A percentile compares a stretch with the other conserved stretches of the same genome.
Evolutionary conservation across 2,797 vertebrate species (phyloP).

Genomic region (Crax fasciolata): DNA sequence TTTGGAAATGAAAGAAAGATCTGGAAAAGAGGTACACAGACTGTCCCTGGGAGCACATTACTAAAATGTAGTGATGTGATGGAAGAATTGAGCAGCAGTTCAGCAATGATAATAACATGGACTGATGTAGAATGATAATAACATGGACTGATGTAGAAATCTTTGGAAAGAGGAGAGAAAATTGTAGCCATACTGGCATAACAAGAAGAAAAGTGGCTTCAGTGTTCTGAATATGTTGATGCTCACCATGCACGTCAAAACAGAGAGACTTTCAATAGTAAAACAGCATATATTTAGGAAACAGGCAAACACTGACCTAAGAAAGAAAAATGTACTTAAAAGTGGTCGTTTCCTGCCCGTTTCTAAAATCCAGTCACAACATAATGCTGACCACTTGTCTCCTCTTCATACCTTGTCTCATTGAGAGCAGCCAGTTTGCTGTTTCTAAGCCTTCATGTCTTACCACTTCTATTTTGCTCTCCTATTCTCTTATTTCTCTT

Average conservation of each 20-base stretch:
- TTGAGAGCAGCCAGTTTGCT: constrained; percentile 29
- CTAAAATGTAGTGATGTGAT: neutral
- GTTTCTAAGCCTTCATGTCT: constrained; percentile 51
- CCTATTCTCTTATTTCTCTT: constrained; percentile 56
- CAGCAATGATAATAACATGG: neutral
- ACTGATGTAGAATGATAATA: neutral
- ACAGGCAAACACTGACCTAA: neutral
- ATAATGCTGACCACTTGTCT: neutral
- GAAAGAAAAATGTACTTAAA: neutral
- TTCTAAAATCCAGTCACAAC: neutral
- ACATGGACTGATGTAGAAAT: neutral
- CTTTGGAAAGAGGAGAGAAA: neutral
- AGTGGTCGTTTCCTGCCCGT: neutral
- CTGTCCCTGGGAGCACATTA: neutral
- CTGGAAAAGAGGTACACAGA: neutral
- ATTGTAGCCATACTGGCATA: neutral
- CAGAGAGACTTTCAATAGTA: neutral
- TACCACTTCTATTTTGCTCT: constrained; percentile 67
- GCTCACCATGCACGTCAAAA: neutral
- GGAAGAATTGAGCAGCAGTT: neutral
- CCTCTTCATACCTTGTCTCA: neutral
- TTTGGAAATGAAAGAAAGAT: neutral
- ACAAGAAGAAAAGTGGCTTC: neutral
- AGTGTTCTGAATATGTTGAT: neutral
- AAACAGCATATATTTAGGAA: neutral